These are phyloP conservation scores for Patiria miniata DNA, from an alignment of 35 echinoderm and acorn worm species.

Conservation along the genomic window DNA sequence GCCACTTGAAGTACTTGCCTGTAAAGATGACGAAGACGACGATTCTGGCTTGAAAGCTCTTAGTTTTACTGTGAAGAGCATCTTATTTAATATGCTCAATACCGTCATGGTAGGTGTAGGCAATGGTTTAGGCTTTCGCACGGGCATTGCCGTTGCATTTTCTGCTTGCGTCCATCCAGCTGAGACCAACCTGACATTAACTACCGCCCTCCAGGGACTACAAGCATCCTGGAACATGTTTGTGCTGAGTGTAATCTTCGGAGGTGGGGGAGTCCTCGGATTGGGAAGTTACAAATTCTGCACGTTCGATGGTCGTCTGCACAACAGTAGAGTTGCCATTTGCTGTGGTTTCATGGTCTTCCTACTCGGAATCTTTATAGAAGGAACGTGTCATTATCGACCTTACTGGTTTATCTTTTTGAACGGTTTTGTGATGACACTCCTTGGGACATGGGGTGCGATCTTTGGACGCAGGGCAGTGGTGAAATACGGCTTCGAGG, in stretches of 20 bases:
- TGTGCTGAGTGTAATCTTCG: not conserved
- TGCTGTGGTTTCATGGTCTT: not conserved
- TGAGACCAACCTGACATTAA: not conserved
- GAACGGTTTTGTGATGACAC: not conserved
- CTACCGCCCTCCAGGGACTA: not conserved
- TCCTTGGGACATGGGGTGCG: not conserved
- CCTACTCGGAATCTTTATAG: not conserved
- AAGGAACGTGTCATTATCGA: not conserved
- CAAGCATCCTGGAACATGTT: not conserved
- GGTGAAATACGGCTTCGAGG: not conserved
- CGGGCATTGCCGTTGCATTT: not conserved
- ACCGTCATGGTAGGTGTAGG: not conserved
- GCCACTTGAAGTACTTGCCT: not conserved
- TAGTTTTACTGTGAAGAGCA: not conserved
- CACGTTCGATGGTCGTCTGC: not conserved
- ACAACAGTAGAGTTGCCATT: not conserved
- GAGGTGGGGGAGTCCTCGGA: not conserved
- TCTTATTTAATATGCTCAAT: not conserved
- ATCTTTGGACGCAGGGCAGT: not conserved
- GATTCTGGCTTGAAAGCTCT: not conserved
- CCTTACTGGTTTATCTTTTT: slow-evolving; percentile 9
- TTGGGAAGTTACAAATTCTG: not conserved
- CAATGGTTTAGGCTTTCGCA: not conserved
- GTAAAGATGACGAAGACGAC: not conserved
- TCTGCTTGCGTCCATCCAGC: not conserved